A percentile compares a stretch with the other conserved stretches of the same genome.
These are phyloP conservation scores for Pteronotus mesoamericanus DNA, from an alignment of 2,797 vertebrate species.

Conservation along the genomic window DNA sequence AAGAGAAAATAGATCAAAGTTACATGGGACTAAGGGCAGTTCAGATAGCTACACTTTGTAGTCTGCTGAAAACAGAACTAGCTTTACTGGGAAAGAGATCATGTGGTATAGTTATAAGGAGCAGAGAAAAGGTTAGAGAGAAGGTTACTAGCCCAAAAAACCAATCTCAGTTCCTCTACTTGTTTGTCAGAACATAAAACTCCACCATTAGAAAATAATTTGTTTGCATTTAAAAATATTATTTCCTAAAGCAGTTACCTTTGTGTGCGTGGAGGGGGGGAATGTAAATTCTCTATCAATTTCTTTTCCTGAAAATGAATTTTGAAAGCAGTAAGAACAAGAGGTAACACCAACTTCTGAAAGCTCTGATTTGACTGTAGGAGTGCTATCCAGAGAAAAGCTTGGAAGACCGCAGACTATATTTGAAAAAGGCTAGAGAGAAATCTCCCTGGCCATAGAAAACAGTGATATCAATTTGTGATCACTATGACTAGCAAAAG, in stretches of 20 bases:
- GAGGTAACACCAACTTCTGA: background rate
- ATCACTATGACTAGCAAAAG: background rate
- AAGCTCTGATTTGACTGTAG: background rate
- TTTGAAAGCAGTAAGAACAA: conserved; percentile 37
- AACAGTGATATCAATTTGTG: conserved; percentile 19
- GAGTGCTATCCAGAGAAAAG: background rate
- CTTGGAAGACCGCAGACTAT: background rate
- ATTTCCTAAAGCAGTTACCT: conserved; percentile 23
- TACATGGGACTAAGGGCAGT: conserved; percentile 45
- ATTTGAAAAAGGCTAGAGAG: background rate
- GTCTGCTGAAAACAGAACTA: conserved; percentile 54
- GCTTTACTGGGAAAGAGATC: conserved; percentile 41
- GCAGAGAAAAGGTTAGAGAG: conserved; percentile 19
- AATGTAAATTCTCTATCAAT: background rate
- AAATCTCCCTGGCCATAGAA: background rate
- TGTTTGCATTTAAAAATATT: conserved; percentile 7
- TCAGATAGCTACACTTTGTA: conserved; percentile 59
- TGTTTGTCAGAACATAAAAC: conserved; percentile 37
- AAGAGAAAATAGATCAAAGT: conserved; percentile 68
- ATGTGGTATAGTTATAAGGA: background rate
- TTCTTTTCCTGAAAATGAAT: conserved; percentile 39
- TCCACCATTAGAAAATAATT: conserved; percentile 19
- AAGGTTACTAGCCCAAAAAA: conserved; percentile 8
- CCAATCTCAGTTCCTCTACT: background rate
- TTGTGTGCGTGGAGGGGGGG: background rate